A percentile compares a stretch with the other conserved stretches of the same genome.
phyloP scores from a whole-genome alignment of 2,888 invertebrate species.

The Drosophila hamatofila region DNA sequence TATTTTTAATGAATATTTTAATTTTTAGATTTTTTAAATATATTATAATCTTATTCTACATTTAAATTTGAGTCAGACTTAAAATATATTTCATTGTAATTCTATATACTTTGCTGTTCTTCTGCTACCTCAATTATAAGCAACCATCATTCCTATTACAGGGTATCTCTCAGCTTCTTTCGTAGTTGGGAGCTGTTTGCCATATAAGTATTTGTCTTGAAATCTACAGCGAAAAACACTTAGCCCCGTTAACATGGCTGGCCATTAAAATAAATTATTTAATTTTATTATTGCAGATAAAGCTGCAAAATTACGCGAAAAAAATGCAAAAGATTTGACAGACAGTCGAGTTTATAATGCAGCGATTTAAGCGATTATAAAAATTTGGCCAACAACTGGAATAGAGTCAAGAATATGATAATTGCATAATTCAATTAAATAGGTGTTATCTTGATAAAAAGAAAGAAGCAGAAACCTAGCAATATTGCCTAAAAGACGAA shows the following conservation, averaged over 20 bases:
- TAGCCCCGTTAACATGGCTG: slow-evolving; percentile 71
- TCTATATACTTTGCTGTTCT: too few relatives aligned
- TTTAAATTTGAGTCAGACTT: neutral
- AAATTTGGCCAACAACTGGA: slow-evolving; percentile 19
- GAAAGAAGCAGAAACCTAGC: slow-evolving; percentile 14
- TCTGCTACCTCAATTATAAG: neutral
- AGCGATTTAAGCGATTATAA: slow-evolving; percentile 36
- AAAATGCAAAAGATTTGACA: slow-evolving; percentile 58
- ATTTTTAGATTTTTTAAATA: neutral
- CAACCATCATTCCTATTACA: slow-evolving; percentile 1
- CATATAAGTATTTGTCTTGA: slow-evolving; percentile 43
- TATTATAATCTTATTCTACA: too few relatives aligned
- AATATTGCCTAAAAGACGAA: slow-evolving; percentile 9
- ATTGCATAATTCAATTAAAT: slow-evolving; percentile 9
- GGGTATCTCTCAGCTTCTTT: slow-evolving; percentile 26
- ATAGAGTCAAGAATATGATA: slow-evolving; percentile 1
- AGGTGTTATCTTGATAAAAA: neutral
- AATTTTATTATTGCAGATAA: slow-evolving; percentile 73
- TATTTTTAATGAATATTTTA: neutral
- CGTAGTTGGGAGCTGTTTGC: slow-evolving; percentile 17
- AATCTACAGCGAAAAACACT: slow-evolving; percentile 79
- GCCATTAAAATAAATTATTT: slow-evolving; percentile 78
- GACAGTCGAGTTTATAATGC: slow-evolving; percentile 40
- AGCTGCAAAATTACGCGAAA: slow-evolving; percentile 60
- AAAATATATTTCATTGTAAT: neutral